These are phyloP conservation scores for Clarias gariepinus DNA, from an alignment of 2,113 vertebrate genomes.

Conservation along the genomic window DNA sequence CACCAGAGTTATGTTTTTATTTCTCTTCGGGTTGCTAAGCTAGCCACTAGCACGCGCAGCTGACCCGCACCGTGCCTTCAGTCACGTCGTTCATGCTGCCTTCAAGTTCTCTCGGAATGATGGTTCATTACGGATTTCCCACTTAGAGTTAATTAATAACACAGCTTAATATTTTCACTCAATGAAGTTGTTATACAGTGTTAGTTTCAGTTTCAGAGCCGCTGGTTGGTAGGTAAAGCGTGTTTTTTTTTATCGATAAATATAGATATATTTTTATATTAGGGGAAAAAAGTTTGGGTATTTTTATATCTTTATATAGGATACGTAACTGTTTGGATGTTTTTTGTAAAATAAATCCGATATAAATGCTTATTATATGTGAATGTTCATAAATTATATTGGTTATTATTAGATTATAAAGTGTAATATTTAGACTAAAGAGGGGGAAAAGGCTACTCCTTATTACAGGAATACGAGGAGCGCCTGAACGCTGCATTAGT, in stretches of 20 bases:
- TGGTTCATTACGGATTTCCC: background rate
- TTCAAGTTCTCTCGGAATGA: background rate
- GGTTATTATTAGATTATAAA: too few species aligned
- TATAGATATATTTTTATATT: background rate
- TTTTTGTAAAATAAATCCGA: too few species aligned
- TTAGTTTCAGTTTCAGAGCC: background rate
- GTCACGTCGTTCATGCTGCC: conserved; percentile 33
- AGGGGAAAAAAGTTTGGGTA: too few species aligned
- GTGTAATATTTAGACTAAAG: too few species aligned
- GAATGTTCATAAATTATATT: too few species aligned
- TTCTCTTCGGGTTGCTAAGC: background rate
- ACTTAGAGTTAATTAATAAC: background rate
- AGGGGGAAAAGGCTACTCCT: too few species aligned
- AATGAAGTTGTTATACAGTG: too few species aligned
- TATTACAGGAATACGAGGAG: background rate
- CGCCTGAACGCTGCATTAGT: background rate
- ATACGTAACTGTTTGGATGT: too few species aligned
- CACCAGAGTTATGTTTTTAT: background rate
- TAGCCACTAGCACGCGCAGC: conserved; percentile 12
- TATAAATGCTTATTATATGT: too few species aligned
- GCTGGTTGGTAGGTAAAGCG: background rate
- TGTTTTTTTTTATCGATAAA: background rate
- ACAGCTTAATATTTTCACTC: background rate
- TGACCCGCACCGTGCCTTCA: background rate
- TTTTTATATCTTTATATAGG: too few species aligned